A percentile compares a stretch with the other conserved stretches of the same genome.
Evolutionary conservation across 2,888 invertebrate genomes (phyloP).

Genomic region (Lepidocyrtinus sp.): DNA sequence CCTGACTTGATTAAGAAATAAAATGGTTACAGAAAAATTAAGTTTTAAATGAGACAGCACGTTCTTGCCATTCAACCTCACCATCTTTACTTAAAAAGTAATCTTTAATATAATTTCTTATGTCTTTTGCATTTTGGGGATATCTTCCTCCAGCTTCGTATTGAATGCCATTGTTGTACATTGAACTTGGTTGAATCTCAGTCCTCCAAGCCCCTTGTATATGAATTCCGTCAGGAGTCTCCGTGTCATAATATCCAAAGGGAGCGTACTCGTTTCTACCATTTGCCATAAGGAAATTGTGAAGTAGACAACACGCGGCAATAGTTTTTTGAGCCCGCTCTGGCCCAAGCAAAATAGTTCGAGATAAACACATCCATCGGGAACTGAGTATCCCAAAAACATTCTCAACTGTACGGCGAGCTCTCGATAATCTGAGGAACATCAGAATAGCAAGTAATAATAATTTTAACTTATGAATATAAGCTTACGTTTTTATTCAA

Average conservation of each 20-base stretch:
- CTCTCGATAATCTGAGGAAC: constrained; percentile 36
- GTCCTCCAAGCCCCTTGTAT: constrained; percentile 8
- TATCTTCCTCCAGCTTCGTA: not conserved
- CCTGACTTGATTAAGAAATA: no score
- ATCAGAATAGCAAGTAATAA: not conserved
- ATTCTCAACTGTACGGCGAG: constrained; percentile 45
- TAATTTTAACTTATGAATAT: not conserved
- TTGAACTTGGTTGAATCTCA: not conserved
- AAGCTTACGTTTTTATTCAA: not conserved
- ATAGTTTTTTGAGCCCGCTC: constrained; percentile 35
- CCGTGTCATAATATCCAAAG: constrained; percentile 28
- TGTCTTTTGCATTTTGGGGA: not conserved
- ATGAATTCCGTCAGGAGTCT: constrained; percentile 21
- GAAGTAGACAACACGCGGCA: constrained; percentile 37
- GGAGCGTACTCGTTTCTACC: constrained; percentile 28
- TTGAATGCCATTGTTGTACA: not conserved
- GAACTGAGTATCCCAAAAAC: constrained; percentile 51
- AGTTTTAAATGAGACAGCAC: not conserved
- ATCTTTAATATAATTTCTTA: constrained; percentile 16
- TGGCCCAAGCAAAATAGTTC: constrained; percentile 41
- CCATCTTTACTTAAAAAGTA: constrained; percentile 33
- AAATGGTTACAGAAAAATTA: no score
- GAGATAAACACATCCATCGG: constrained; percentile 39
- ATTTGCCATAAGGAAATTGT: constrained; percentile 36
- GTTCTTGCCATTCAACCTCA: constrained; percentile 21